Evolutionary conservation across 2,888 invertebrate species (phyloP), one percentile per base, ranked within the genome.

Genomic region (Portevinia maculata): DNA sequence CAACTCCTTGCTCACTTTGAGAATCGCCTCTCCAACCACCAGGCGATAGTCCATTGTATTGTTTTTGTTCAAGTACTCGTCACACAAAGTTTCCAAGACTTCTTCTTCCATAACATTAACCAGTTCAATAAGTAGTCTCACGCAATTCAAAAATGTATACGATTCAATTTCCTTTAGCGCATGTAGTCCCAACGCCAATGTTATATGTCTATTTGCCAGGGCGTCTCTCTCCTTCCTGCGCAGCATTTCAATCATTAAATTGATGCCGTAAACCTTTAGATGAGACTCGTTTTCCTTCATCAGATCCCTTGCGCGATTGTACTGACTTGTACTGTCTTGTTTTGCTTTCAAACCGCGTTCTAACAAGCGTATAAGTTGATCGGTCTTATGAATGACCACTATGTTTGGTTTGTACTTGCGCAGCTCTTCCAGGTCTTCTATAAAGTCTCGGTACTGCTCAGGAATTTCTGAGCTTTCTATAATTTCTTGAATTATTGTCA

Each of bases 131-230:
- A 91, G 88, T 0, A 91, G 78, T 4, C 89, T 86, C 30, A 91
- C 89, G 44, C 90, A 89, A 83, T 91, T 91, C 0, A 91, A 86
- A 60, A 90, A 91, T 1, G 89, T 88, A 48, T 90, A 91, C 1
- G 90, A 90, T 41, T 91, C 91, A 19, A 86, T 86, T 21, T 87
- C 86, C 62, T 88, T 90, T 0, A 91, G 85, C 0, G 88, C 87
- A 15, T 86, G 84, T 67, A 91, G 39, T 0, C 90, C 89, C 34
- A 91, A 73, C 0, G 89, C 90, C 17, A 90, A 84, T 1, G 91
- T 87, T 0, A 88, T 84, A 76, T 90, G 90, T 1, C 86, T 79
- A 55, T 90, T 90, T 0, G 87, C 62, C 11, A 88, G 52, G 0
- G 89, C 87, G 2, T 86, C 86, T 1, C 85, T 55, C 84, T 91